Evolutionary conservation across 1,140 invertebrate species (phyloP).

Genomic region (Zaprionus capensis): DNA sequence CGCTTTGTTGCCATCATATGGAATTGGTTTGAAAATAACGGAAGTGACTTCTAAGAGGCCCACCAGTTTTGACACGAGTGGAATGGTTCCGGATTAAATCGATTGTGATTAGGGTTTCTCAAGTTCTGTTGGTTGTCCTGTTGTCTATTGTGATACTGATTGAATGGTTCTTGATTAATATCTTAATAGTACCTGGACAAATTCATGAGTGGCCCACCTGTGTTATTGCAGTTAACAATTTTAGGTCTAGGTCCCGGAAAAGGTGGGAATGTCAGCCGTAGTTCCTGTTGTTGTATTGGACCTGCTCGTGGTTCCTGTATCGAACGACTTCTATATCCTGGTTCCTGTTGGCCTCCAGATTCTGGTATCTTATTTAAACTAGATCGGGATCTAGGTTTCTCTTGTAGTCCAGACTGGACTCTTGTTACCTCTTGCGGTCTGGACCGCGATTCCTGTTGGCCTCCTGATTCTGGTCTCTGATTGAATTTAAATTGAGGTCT

Average conservation of each 20-base stretch:
- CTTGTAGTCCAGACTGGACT: background rate
- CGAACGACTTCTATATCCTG: background rate
- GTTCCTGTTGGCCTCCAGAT: background rate
- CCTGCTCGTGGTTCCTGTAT: too few relatives aligned
- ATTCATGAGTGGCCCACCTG: background rate
- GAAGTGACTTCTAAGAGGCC: too few relatives aligned
- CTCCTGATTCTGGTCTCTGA: background rate
- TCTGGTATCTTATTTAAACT: background rate
- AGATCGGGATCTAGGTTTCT: background rate
- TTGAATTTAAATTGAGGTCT: too few relatives aligned
- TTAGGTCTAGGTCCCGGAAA: background rate
- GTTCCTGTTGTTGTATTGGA: background rate
- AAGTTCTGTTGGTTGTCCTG: background rate
- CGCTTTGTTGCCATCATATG: too few relatives aligned
- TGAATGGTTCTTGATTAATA: background rate
- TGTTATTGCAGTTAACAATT: background rate
- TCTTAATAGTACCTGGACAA: background rate
- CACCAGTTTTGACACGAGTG: background rate
- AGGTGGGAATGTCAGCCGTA: background rate
- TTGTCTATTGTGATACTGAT: background rate
- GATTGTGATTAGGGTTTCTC: background rate
- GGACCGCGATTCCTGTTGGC: background rate
- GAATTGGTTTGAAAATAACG: too few relatives aligned
- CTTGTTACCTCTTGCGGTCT: background rate
- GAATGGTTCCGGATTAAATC: background rate